Evolutionary conservation across 2,888 invertebrate genomes (phyloP), one percentile per base, ranked within the genome.

Genomic region (Parthenolecanium corni): DNA sequence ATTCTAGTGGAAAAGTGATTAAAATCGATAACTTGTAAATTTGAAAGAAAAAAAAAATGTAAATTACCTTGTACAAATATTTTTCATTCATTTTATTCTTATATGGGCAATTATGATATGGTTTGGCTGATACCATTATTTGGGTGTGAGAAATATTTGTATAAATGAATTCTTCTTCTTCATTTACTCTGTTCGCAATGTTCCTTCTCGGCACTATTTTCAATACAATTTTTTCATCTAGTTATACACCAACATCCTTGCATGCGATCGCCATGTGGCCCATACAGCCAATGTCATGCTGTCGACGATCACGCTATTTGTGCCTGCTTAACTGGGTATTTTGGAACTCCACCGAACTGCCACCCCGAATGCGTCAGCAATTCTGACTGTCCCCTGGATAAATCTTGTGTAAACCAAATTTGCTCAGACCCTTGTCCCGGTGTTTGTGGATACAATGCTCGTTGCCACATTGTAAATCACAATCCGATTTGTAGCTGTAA

Each of bases 361-460:
- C 78, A 81, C 68, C 86, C 86, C 14, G 88, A 88, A 73, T 89
- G 89, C 72, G 77, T 83, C 25, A 81, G 85, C 61, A 85, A 84
- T 72, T 81, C 85, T 2, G 86, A 88, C 70, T 88, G 86, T 74
- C 77, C 83, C 44, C 78, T 79, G 52, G 80, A 83, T 71, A 80
- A 77, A 73, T 85, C 86, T 52, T 88, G 88, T 71, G 79, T 82
- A 67, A 85, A 85, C 74, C 83, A 84, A 72, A 82, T 82, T 72
- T 88, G 88, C 73, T 78, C 79, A 62, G 81, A 88, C 73, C 86
- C 86, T 20, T 86, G 86, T 69, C 76, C 77, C 21, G 85, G 85
- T 61, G 80, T 84, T n/a, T 87, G 87, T 72, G 87, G 86, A 25
- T 75, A 80, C 18, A 80, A 81, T 69, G 84, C 87, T 2, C 77